Evolutionary conservation across 2,113 vertebrate genomes (phyloP).

Genomic region (Ciconia stormi): DNA sequence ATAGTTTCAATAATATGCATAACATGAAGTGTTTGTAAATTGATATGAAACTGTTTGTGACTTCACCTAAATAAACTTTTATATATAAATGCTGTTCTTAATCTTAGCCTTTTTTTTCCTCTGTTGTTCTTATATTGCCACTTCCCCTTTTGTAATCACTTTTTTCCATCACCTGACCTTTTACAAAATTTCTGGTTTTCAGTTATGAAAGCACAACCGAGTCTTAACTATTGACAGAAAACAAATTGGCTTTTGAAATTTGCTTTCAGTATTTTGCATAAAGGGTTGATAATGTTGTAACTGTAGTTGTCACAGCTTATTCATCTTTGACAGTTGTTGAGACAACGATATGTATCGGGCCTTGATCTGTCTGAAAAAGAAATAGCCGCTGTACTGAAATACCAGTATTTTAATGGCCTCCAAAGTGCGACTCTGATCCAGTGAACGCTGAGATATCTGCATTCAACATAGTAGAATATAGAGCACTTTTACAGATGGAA

Average conservation of each 20-base stretch:
- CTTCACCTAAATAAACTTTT: conserved; percentile 68
- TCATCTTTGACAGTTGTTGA: neutral
- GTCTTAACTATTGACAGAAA: neutral
- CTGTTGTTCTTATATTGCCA: neutral
- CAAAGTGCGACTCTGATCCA: neutral
- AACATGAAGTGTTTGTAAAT: conserved; percentile 65
- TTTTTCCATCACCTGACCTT: neutral
- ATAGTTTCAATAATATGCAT: conserved; percentile 36
- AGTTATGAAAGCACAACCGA: neutral
- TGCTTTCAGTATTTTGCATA: neutral
- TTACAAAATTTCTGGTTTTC: neutral
- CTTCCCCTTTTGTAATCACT: neutral
- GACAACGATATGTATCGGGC: neutral
- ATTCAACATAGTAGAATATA: neutral
- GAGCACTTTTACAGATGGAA: neutral
- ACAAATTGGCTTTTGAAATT: neutral
- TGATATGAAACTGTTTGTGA: conserved; percentile 55
- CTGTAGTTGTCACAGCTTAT: neutral
- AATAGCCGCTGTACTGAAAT: neutral
- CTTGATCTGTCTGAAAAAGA: neutral
- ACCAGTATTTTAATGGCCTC: neutral
- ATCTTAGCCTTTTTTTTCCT: neutral
- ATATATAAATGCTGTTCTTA: conserved; percentile 39
- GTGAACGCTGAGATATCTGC: neutral
- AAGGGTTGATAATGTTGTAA: neutral